Conservation (phyloP, 2,888 invertebrate genomes). For the Ferdinandea cuprea region DNA sequence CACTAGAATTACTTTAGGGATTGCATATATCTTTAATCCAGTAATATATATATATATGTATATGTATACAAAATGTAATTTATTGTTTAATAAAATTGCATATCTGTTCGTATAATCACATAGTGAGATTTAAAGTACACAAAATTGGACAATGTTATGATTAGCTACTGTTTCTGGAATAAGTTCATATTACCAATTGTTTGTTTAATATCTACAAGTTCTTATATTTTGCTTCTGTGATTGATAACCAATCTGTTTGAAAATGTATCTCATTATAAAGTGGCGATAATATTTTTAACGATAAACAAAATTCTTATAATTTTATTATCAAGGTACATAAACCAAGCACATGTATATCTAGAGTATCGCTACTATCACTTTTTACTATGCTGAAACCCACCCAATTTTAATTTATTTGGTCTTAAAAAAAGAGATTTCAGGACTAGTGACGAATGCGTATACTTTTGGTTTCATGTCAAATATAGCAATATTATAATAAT, state of each 20-base stretch:
- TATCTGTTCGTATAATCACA: conserved; percentile 39
- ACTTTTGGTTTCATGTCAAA: too few species aligned
- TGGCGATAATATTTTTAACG: conserved; percentile 55
- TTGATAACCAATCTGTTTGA: conserved; percentile 45
- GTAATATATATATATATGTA: neutral
- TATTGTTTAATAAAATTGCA: conserved; percentile 42
- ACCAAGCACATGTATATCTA: too few species aligned
- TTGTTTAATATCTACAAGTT: neutral
- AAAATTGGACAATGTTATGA: conserved; percentile 38
- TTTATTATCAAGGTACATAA: conserved; percentile 62
- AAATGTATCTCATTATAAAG: conserved; percentile 60
- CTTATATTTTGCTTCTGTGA: conserved; percentile 55
- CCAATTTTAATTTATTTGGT: neutral
- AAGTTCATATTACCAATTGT: neutral
- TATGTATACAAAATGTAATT: too few species aligned
- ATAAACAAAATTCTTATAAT: conserved; percentile 44
- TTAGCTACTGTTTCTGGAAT: conserved; percentile 39
- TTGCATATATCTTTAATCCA: conserved; percentile 29
- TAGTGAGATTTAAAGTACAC: conserved; percentile 53
- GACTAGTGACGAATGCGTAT: too few species aligned
- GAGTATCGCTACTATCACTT: too few species aligned
- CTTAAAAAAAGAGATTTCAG: too few species aligned
- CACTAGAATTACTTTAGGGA: conserved; percentile 44
- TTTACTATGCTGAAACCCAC: neutral
- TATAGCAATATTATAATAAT: too few species aligned